Evolutionary conservation across 2,888 invertebrate genomes (phyloP), one percentile per base, ranked within the genome.

Genomic region (Notocelia uddmanniana): DNA sequence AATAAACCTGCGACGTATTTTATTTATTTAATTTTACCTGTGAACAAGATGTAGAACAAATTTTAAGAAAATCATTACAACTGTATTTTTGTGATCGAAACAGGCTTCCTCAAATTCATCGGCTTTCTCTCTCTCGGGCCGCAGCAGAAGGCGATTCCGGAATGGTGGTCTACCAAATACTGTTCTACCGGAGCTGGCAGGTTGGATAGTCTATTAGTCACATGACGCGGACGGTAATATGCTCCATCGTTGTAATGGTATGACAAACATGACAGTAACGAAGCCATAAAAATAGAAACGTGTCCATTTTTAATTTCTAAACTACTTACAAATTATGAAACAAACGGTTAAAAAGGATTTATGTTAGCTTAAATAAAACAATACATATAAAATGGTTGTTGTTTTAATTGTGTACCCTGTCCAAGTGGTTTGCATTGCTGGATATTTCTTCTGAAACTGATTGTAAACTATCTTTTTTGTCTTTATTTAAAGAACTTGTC

Each of bases 21-120:
- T 31, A 31, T 31, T 31, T 31, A 31, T 31, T 31, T 31, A 0
- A 31, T 21, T 59, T 59, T 21, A 59, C 37, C 58, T 37, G 1
- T 9, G 21, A 41, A 37, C 58, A 59, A 37, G 37, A 59, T 41
- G 58, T 34, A 15, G 58, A 21, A 37, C 37, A 59, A 31, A 31
- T 2, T 31, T 31, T 0, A 31, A 31, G 31, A 31, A 31, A 31
- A 31, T 31, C 8, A 31, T 31, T 31, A 31, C 3, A 31, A 31
- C 8, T 1, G 8, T 18, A 48, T 48, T 48, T 48, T 15, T 48
- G 31, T 6, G 31, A 31, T 5, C 8, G 3, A 31, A 31, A 31
- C 31, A 5, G 8, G 8, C 31, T 5, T 2, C 31, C 31, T 31
- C 31, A 6, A 31, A 31, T 5, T 31, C 8, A 31, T 31, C 31